phyloP scores from a whole-genome alignment of 2,113 vertebrate genomes.

The Mellivora capensis region DNA sequence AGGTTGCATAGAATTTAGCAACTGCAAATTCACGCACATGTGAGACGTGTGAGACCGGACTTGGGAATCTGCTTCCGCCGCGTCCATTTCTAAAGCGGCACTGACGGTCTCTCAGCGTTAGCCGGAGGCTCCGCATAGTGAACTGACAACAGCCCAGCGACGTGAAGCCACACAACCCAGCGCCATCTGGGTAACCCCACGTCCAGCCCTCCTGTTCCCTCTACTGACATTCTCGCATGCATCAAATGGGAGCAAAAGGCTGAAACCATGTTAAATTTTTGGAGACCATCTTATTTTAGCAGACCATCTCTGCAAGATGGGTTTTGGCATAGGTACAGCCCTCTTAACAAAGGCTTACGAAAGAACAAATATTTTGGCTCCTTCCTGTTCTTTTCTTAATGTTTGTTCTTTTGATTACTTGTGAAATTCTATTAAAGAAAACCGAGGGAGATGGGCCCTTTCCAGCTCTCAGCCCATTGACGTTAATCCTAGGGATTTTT shows the following conservation, averaged over 20 bases:
- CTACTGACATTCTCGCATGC: fast-evolving
- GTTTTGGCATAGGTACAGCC: neutral
- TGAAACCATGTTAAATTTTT: neutral
- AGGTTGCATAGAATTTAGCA: neutral
- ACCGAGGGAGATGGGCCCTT: neutral
- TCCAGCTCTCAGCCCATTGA: neutral
- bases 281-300: neutral
- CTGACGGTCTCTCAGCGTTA: neutral
- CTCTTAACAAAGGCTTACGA: neutral
- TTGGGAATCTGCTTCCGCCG: neutral
- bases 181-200: neutral
- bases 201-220: neutral
- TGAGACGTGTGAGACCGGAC: fast-evolving
- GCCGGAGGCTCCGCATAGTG: fast-evolving
- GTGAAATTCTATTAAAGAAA: constrained; percentile 40
- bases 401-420: constrained; percentile 59
- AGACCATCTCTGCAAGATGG: neutral
- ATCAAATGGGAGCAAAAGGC: neutral
- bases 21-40: fast-evolving
- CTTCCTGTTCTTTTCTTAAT: constrained; percentile 25
- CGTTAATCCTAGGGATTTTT: neutral
- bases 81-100: neutral
- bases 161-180: fast-evolving
- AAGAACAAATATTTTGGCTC: constrained; percentile 24
- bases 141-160: too few relatives aligned